Base-by-base conservation (phyloP, 2,113 vertebrate genomes). In the Baryphthengus martii region DNA sequence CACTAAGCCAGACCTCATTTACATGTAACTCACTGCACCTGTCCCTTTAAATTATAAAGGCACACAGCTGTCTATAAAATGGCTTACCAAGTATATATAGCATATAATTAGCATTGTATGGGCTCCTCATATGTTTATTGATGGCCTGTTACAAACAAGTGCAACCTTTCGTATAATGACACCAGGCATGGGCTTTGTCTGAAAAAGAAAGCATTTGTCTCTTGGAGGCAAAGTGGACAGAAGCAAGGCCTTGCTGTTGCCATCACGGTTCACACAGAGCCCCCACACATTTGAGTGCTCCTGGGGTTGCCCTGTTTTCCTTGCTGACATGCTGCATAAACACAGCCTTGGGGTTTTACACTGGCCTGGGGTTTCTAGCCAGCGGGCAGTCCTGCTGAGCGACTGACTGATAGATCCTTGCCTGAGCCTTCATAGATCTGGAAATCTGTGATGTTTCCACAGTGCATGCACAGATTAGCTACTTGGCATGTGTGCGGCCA, bases 41-140 rank as follows among this genome's bases (percentile, higher is more conserved):
- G 77, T 82, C 85, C 42, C 55, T 90, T 79, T 86, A 88, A 84
- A 96, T 70, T 84, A 62, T 37, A 67, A 94, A 94, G 72, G 39
- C 26, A 74, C 25, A 85, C 35, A 82, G 11, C 25, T 85, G 47
- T 61, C 61, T 76, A 39, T 85, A 63, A 80, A 92, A 90, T 39
- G 76, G 19, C n/a, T 85, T 71, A 72, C 56, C 49, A 90, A 61
- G 70, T 87, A 71, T 50, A 37, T 78, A 12, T 49, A 66, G 35
- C 37, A n/a, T 66, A 14, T 80, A 85, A 86, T 83, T 86, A 90
- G 45, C 50, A 31, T 79, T 80, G 29, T 67, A 88, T 50, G 47
- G 67, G 25, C 50, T 95, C 37, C 71, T 92, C 40, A n/a, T 49
- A 58, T 91, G 37, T 52, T 85, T 81, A 17, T 63, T 61, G 47